A percentile compares a stretch with the other conserved stretches of the same genome.
These are phyloP conservation scores for Sogatella furcifera DNA, from an alignment of 1,140 invertebrate species.

Conservation along the genomic window DNA sequence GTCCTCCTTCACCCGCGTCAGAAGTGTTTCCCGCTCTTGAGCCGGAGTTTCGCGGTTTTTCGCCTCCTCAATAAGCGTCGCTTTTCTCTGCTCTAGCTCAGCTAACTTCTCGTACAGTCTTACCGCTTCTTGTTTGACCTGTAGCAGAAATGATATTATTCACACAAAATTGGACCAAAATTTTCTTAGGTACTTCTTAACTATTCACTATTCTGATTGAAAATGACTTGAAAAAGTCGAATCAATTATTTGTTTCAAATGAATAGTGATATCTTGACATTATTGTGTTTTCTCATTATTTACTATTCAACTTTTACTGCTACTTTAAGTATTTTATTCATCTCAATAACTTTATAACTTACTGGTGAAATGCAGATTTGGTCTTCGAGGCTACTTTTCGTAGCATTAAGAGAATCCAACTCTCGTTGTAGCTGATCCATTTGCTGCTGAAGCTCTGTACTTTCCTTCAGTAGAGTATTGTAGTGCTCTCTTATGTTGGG, in stretches of 20 bases:
- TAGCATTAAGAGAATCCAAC: conserved; percentile 47
- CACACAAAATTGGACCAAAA: too few species aligned
- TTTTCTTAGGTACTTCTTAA: too few species aligned
- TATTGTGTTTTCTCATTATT: too few species aligned
- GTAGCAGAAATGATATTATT: not conserved
- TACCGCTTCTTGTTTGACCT: conserved; percentile 62
- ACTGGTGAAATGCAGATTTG: conserved; percentile 53
- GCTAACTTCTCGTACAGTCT: conserved; percentile 55
- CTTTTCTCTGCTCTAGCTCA: conserved; percentile 53
- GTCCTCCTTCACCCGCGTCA: conserved; percentile 68
- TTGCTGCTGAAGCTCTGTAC: conserved; percentile 41
- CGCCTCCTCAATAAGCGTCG: conserved; percentile 55
- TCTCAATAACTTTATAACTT: conserved; percentile 13
- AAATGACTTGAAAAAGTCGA: too few species aligned
- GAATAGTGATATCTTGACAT: too few species aligned
- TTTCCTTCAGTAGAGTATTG: conserved; percentile 37
- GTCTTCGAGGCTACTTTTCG: conserved; percentile 54
- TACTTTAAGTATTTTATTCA: too few species aligned
- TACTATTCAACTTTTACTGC: too few species aligned
- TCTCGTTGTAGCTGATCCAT: conserved; percentile 49
- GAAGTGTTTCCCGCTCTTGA: conserved; percentile 59
- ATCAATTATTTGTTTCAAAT: too few species aligned
- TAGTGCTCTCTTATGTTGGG: conserved; percentile 40
- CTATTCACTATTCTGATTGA: too few species aligned
- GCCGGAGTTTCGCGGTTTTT: conserved; percentile 56